Percentiles rank a stretch among this genome's conserved stretches.
These are phyloP conservation scores for Seira ritae DNA, from an alignment of 2,888 invertebrate species.

Conservation along the genomic window DNA sequence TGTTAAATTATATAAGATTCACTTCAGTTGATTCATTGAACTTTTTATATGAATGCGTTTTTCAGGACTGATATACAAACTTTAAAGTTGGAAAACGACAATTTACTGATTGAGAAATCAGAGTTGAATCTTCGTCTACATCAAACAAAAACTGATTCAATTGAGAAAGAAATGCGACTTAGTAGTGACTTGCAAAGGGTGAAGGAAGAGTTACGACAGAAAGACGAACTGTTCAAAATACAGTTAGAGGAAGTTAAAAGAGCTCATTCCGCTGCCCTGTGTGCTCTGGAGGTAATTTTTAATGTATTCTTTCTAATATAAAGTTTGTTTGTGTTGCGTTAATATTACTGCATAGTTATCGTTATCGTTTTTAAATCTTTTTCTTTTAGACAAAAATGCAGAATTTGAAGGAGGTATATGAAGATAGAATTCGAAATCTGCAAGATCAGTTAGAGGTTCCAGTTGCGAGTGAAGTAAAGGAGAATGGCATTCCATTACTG, in stretches of 20 bases:
- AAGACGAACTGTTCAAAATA: slow-evolving; percentile 60
- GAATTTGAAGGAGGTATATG: slow-evolving; percentile 61
- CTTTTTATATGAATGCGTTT: slow-evolving; percentile 4
- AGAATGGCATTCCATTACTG: background rate
- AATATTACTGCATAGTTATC: too few relatives aligned
- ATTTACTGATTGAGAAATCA: slow-evolving; percentile 65
- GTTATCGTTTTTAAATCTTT: too few relatives aligned
- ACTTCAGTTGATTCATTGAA: too few relatives aligned
- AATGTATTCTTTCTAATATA: too few relatives aligned
- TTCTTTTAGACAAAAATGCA: slow-evolving; percentile 61
- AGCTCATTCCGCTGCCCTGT: background rate
- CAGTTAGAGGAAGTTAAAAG: slow-evolving; percentile 58
- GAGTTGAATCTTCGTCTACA: slow-evolving; percentile 66
- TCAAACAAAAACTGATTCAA: slow-evolving; percentile 64
- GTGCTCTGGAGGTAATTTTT: slow-evolving; percentile 16
- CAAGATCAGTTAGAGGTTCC: slow-evolving; percentile 63
- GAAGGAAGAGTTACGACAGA: slow-evolving; percentile 61
- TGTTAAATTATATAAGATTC: too few relatives aligned
- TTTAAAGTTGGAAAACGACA: slow-evolving; percentile 70
- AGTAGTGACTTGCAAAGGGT: slow-evolving; percentile 66
- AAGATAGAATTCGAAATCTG: slow-evolving; percentile 58
- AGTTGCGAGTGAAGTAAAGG: slow-evolving; percentile 34
- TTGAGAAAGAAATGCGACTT: slow-evolving; percentile 69
- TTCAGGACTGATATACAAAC: slow-evolving; percentile 70
- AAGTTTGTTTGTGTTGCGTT: too few relatives aligned